These are phyloP conservation scores for Donacobius atricapilla DNA, from an alignment of 2,113 vertebrate genomes.

Conservation along the genomic window DNA sequence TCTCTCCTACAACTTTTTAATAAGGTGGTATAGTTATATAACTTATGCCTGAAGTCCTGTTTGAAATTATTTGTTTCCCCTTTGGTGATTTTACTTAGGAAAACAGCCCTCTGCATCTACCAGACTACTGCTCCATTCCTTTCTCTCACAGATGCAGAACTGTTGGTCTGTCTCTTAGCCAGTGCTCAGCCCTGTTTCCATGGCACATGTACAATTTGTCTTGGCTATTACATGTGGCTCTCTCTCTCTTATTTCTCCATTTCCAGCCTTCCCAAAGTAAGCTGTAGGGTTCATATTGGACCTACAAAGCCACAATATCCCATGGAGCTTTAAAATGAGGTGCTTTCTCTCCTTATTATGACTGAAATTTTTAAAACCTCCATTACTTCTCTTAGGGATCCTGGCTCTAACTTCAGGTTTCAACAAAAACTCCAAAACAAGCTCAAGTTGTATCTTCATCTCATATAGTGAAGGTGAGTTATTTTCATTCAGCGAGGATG, in stretches of 20 bases:
- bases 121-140: background rate
- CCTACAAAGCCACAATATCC: background rate
- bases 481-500: background rate
- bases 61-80: background rate
- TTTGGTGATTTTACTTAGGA: background rate
- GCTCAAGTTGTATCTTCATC: accelerated
- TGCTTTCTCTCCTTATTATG: background rate
- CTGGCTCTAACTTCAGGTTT: background rate
- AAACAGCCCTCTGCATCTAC: background rate
- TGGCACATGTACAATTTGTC: background rate
- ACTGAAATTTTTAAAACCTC: background rate
- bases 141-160: background rate
- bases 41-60: background rate
- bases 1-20: background rate
- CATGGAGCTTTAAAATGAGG: background rate
- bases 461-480: background rate
- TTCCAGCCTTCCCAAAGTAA: background rate
- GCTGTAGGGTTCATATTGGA: background rate
- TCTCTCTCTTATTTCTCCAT: background rate
- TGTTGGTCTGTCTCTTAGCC: background rate
- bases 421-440: background rate
- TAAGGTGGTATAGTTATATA: background rate
- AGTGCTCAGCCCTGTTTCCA: accelerated
- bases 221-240: background rate
- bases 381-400: background rate